Conservation (phyloP, 2,797 vertebrate genomes). For the Mareca penelope region DNA sequence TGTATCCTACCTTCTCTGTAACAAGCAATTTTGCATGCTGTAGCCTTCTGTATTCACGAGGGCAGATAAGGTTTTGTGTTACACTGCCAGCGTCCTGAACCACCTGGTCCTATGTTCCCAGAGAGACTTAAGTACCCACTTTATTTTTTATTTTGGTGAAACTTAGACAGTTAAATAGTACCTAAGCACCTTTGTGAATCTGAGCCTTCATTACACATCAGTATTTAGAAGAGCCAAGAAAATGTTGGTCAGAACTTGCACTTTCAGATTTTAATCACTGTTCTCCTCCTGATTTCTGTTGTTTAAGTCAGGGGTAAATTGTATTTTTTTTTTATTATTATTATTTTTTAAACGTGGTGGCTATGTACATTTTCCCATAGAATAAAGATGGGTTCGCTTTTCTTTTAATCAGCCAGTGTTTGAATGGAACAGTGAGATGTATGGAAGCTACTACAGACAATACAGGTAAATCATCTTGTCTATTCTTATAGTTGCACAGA, state of each 20-base stretch:
- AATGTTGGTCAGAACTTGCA: background rate
- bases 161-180: background rate
- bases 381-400: constrained; percentile 35
- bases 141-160: background rate
- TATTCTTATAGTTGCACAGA: background rate
- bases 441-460: constrained; percentile 74
- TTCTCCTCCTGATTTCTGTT: background rate
- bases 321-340: background rate
- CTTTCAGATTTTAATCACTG: background rate
- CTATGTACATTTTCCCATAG: background rate
- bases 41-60: background rate
- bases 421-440: constrained; percentile 82
- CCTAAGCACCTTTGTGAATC: background rate
- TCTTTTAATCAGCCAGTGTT: constrained; percentile 78
- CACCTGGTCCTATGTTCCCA: background rate
- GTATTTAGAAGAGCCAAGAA: background rate
- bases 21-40: background rate
- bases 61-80: background rate
- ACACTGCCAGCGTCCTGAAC: background rate
- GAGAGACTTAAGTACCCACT: background rate
- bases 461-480: constrained; percentile 68
- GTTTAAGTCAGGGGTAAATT: background rate
- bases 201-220: background rate
- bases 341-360: background rate
- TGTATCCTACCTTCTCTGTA: background rate